Percentiles rank a stretch among this genome's conserved stretches.
Conservation (phyloP, 2,797 vertebrate species). For the Eulemur rubriventer region DNA sequence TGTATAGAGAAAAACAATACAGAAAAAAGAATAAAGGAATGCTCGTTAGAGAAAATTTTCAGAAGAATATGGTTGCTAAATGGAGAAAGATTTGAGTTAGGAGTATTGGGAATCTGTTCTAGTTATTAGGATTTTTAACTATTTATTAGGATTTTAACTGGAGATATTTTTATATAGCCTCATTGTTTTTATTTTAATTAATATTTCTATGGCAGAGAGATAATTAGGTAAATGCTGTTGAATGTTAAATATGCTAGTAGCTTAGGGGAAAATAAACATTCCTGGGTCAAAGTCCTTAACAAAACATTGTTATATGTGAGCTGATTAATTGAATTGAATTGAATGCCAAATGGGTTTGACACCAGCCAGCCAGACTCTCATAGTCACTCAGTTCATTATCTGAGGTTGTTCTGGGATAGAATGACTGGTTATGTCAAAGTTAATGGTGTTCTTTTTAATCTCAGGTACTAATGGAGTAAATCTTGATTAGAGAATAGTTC, state of each 20-base stretch:
- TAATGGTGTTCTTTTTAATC: conserved; percentile 49
- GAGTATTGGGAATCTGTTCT: neutral
- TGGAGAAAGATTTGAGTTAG: conserved; percentile 12
- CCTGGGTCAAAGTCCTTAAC: conserved; percentile 62
- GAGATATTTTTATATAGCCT: conserved; percentile 48
- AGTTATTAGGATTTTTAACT: conserved; percentile 28
- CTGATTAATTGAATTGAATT: conserved; percentile 53
- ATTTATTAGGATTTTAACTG: conserved; percentile 42
- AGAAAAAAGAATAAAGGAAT: conserved; percentile 37
- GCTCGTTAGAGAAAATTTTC: neutral
- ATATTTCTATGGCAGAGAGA: conserved; percentile 59
- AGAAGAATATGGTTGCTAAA: conserved; percentile 20
- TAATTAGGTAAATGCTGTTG: conserved; percentile 72
- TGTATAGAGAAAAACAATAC: neutral
- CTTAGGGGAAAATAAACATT: conserved; percentile 62
- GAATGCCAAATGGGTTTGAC: conserved; percentile 40
- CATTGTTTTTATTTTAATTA: conserved; percentile 73
- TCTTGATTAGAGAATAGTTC: conserved; percentile 52
- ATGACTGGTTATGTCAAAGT: conserved; percentile 36
- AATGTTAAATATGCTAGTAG: conserved; percentile 66
- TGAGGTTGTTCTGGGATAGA: neutral
- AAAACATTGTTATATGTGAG: conserved; percentile 56
- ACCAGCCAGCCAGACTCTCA: neutral
- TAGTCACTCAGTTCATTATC: conserved; percentile 49
- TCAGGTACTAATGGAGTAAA: conserved; percentile 39